These are phyloP conservation scores for Metopolophium dirhodum DNA, from an alignment of 1,140 invertebrate genomes.

Conservation along the genomic window DNA sequence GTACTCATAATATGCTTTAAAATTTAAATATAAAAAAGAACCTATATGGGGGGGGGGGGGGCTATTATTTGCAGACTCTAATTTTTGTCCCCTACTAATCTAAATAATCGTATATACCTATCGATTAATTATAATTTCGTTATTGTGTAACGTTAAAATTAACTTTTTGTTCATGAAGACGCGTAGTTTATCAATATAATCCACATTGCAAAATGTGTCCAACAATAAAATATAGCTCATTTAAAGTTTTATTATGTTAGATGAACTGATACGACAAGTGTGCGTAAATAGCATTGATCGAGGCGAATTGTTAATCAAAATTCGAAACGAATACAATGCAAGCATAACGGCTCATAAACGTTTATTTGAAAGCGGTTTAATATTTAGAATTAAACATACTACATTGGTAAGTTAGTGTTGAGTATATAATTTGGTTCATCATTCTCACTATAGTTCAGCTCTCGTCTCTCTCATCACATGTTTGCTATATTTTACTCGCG, in stretches of 20 bases:
- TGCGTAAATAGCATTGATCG: not conserved
- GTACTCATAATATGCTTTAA: no score
- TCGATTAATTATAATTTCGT: not conserved
- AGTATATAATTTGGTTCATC: not conserved
- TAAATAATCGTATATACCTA: no score
- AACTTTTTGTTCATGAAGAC: not conserved
- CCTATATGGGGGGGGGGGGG: no score
- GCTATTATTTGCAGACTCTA: no score
- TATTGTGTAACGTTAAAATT: not conserved
- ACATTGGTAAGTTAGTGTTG: not conserved
- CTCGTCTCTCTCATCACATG: not conserved
- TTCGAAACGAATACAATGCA: not conserved
- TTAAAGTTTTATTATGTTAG: not conserved
- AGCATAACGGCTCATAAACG: not conserved
- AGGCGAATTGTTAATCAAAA: constrained; percentile 1
- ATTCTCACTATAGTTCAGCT: not conserved
- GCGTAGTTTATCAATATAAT: not conserved
- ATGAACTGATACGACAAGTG: constrained; percentile 19
- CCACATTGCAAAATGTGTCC: not conserved
- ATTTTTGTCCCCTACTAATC: no score
- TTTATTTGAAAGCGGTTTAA: not conserved
- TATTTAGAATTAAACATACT: not conserved
- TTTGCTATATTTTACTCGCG: not conserved
- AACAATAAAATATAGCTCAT: not conserved
- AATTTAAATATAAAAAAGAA: no score